These are phyloP conservation scores for Brevimyrus niger DNA, from an alignment of 2,113 vertebrate genomes.

Conservation along the genomic window DNA sequence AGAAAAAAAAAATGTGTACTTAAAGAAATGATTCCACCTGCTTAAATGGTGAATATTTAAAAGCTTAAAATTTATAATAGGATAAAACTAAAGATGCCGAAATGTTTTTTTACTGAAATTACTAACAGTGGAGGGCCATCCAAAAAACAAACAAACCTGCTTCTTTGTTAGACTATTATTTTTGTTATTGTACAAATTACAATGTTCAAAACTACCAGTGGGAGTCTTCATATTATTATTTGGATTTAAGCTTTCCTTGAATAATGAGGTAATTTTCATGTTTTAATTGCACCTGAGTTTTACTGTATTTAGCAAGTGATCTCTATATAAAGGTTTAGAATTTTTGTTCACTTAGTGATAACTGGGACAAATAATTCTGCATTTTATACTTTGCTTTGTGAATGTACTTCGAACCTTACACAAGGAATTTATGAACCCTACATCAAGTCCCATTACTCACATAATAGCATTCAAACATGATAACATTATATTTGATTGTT, in stretches of 20 bases:
- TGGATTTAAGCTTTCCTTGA: background rate
- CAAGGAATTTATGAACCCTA: background rate
- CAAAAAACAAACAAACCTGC: slow-evolving; percentile 33
- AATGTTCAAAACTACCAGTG: background rate
- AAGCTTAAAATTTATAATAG: slow-evolving; percentile 32
- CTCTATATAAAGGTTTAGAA: background rate
- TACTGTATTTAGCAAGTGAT: background rate
- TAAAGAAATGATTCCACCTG: slow-evolving; percentile 8
- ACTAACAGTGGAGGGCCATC: slow-evolving; percentile 17
- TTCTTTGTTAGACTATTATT: background rate
- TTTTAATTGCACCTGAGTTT: slow-evolving; percentile 9
- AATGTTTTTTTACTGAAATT: slow-evolving; percentile 22
- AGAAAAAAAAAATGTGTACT: slow-evolving; percentile 10
- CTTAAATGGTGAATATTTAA: slow-evolving; percentile 19
- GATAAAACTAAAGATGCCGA: slow-evolving; percentile 33
- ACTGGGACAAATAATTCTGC: background rate
- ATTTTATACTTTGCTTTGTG: background rate
- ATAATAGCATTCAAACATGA: background rate
- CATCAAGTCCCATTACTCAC: background rate
- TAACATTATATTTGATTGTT: slow-evolving; percentile 36
- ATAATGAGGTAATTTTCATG: background rate
- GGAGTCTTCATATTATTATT: background rate
- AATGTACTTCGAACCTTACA: background rate
- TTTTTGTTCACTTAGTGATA: background rate
- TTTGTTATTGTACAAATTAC: background rate